Conservation (phyloP, 64 coral and sea anemone genomes). For the Porites lutea region DNA sequence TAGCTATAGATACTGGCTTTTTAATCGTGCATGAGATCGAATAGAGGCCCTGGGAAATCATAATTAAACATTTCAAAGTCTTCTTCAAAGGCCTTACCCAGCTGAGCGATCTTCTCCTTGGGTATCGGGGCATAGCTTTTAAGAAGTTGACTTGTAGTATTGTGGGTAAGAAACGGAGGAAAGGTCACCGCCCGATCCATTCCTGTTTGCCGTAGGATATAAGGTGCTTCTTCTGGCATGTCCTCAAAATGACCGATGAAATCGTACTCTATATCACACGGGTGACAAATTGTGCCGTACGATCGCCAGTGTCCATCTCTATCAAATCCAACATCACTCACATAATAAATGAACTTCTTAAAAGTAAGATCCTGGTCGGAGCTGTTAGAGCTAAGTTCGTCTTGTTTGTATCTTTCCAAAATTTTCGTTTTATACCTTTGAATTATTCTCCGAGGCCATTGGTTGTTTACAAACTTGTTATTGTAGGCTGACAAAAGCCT, state of each 20-base stretch:
- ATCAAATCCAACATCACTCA: neutral
- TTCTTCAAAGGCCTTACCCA: neutral
- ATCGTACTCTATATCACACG: too few species aligned
- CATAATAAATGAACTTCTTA: neutral
- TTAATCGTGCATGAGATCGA: neutral
- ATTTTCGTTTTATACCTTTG: too few species aligned
- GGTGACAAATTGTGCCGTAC: neutral
- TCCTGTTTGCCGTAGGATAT: neutral
- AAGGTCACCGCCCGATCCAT: neutral
- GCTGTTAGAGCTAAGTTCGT: neutral
- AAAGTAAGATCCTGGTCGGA: neutral
- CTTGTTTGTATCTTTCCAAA: too few species aligned
- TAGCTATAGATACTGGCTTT: too few species aligned
- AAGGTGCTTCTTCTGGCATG: too few species aligned
- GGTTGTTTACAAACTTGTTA: too few species aligned
- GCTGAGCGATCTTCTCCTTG: neutral
- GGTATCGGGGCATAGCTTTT: neutral
- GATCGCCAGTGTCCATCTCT: neutral
- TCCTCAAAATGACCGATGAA: too few species aligned
- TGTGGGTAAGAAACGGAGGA: neutral
- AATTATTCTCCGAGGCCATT: too few species aligned
- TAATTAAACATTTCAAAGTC: conserved; percentile 23
- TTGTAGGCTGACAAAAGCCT: neutral
- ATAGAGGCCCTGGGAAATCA: neutral
- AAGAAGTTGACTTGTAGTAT: neutral